A percentile compares a stretch with the other conserved stretches of the same genome.
Evolutionary conservation across 2,888 invertebrate genomes (phyloP).

Genomic region (Mimumesa dahlbomi): DNA sequence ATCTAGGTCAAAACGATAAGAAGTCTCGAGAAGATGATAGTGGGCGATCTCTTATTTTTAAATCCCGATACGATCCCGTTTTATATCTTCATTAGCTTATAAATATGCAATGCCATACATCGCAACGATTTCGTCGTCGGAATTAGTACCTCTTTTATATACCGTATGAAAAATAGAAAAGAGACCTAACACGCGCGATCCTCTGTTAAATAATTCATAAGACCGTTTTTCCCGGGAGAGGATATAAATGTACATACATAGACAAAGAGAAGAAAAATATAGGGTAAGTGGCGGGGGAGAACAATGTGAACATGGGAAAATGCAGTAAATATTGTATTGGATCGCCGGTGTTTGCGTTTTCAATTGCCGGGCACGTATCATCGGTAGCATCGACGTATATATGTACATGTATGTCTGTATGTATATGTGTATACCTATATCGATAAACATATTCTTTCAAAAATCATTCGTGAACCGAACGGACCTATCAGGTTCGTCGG

Average conservation of each 20-base stretch:
- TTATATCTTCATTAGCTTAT: slow-evolving; percentile 12
- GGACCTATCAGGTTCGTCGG: no score
- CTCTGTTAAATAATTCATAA: slow-evolving; percentile 8
- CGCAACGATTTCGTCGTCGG: background rate
- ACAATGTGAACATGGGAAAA: background rate
- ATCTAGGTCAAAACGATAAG: slow-evolving; percentile 41
- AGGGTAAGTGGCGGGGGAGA: background rate
- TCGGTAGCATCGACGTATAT: background rate
- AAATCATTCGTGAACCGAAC: no score
- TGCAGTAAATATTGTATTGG: background rate
- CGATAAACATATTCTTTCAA: no score
- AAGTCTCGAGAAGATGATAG: slow-evolving; percentile 5
- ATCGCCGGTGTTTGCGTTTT: background rate
- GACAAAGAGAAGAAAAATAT: background rate
- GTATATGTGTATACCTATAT: no score
- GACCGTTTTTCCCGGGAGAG: background rate
- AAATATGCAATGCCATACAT: background rate
- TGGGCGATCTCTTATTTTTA: slow-evolving; percentile 25
- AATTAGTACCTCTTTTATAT: background rate
- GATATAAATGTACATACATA: background rate
- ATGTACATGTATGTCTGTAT: no score
- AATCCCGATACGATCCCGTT: background rate
- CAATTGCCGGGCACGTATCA: background rate
- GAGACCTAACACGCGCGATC: background rate
- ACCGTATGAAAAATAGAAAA: background rate